phyloP scores from a whole-genome alignment of 2,888 invertebrate genomes.

The Lasiommata megera region DNA sequence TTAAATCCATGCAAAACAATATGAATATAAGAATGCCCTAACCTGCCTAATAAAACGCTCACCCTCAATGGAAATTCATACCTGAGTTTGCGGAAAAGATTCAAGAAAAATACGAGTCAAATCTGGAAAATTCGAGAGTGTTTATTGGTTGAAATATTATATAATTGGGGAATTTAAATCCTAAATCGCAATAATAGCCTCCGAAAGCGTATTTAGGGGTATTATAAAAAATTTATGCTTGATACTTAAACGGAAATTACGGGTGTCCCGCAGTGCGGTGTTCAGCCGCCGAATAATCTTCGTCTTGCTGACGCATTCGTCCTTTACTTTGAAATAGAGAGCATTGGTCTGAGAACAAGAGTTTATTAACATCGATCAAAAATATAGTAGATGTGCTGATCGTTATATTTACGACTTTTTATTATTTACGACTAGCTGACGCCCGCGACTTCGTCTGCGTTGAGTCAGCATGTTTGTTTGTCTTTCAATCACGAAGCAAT shows the following conservation, averaged over 20 bases:
- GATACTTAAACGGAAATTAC: conserved; percentile 58
- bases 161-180: conserved; percentile 39
- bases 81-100: conserved; percentile 10
- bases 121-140: conserved; percentile 31
- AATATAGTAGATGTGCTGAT: no score
- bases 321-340: background rate
- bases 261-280: conserved; percentile 62
- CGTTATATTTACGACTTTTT: no score
- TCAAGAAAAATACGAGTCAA: conserved; percentile 23
- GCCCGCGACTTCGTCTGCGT: no score
- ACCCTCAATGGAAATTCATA: conserved; percentile 4
- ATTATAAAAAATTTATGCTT: conserved; percentile 58
- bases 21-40: background rate
- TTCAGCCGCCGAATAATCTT: conserved; percentile 54
- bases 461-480: no score
- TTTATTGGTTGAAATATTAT: conserved; percentile 42
- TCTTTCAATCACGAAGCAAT: no score
- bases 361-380: no score
- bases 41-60: background rate
- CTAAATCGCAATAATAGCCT: conserved; percentile 47
- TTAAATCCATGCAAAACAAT: no score
- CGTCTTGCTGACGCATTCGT: conserved; percentile 47
- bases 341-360: background rate
- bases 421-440: no score
- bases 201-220: conserved; percentile 48